Evolutionary conservation across 2,888 invertebrate genomes (phyloP), one percentile per base, ranked within the genome.

Genomic region (Spilosoma lubricipeda): DNA sequence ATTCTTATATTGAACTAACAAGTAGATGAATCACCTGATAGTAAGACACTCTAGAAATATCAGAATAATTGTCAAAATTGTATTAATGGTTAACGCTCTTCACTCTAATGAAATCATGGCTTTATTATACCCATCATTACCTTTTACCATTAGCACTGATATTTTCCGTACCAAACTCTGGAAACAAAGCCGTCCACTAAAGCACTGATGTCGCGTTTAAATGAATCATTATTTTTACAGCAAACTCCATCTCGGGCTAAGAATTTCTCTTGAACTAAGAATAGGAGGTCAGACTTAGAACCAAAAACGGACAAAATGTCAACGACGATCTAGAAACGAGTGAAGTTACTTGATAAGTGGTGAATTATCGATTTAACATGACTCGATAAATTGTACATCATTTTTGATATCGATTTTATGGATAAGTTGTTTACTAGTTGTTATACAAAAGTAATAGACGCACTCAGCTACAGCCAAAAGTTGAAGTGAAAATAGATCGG

Each of bases 221-320:
- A 81, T 84, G 79, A 79, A 83, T 83, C 81, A 83, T 86, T 86
- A 85, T 81, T 81, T 86, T 85, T 85, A 85, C 77, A 80, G 77
- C 75, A 77, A 72, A 74, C 75, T 66, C 85, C 85, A 77, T 86
- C 81, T 83, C 83, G 72, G 82, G 86, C 76, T 70, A 70, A 72
- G 80, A 86, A 85, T 86, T 83, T 80, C 80, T 80, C 78, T 80
- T 69, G 71, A 77, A 85, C 86, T 82, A 81, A 45, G 15, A 45
- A 45, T 79, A 81, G 65, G 72, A 85, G 82, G 83, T 83, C 77
- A 77, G 71, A 42, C 77, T 74, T 77, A 68, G 73, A 75, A 75
- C 80, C 80, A 80, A 79, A 82, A 79, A 74, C 39, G 80, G 82
- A 74, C 56, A 79, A 80, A 84, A 85, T 85, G 83, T 85, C 79